Evolutionary conservation across 2,888 invertebrate species (phyloP).

Genomic region (Serripes groenlandicus): DNA sequence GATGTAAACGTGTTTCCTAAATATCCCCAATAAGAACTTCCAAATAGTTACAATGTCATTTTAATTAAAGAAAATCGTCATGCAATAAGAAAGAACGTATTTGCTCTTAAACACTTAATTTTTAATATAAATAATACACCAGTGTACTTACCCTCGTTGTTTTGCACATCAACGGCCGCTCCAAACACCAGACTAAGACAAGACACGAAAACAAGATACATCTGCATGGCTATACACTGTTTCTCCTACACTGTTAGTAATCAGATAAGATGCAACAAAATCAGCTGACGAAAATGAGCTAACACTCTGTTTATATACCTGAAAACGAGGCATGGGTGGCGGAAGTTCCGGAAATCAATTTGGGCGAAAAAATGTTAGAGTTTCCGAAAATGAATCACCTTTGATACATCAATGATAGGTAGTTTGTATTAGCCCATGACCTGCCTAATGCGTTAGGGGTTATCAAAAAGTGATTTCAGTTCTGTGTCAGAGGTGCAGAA

Average conservation of each 20-base stretch:
- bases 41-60: background rate
- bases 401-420: conserved; percentile 2
- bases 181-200: conserved; percentile 10
- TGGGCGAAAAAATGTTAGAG: background rate
- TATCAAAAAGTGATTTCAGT: too few relatives aligned
- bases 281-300: background rate
- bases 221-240: background rate
- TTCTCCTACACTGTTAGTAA: background rate
- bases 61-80: too few relatives aligned
- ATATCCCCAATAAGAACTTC: background rate
- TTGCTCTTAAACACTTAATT: background rate
- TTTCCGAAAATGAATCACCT: conserved; percentile 11
- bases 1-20: background rate
- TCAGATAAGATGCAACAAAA: background rate
- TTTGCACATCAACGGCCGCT: background rate
- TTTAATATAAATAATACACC: too few relatives aligned
- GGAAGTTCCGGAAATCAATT: background rate
- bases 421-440: too few relatives aligned
- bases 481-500: too few relatives aligned
- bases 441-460: too few relatives aligned
- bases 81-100: background rate
- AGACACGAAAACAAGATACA: background rate
- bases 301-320: conserved; percentile 8
- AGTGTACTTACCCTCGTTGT: background rate
- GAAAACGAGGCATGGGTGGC: conserved; percentile 3